These are phyloP conservation scores for Drosophila buzzatii DNA, from an alignment of 2,888 invertebrate genomes.

Conservation along the genomic window DNA sequence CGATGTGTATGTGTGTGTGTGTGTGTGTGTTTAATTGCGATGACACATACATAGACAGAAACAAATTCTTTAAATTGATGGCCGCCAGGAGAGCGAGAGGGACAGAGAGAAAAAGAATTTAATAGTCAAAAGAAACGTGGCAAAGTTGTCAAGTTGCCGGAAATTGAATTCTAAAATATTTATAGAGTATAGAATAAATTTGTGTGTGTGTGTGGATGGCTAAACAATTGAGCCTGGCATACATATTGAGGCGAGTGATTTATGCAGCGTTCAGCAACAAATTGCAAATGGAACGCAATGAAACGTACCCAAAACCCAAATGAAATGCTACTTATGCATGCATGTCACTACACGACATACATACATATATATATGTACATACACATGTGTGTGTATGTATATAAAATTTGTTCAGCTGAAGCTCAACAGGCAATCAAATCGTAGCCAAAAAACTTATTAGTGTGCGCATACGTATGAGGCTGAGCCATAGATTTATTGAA, in stretches of 20 bases:
- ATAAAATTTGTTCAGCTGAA: slow-evolving; percentile 28
- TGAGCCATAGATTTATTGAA: slow-evolving; percentile 77
- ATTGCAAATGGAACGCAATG: slow-evolving; percentile 65
- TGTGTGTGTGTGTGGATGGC: slow-evolving; percentile 10
- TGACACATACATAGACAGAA: slow-evolving; percentile 19
- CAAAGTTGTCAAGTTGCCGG: slow-evolving; percentile 61
- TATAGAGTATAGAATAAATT: slow-evolving; percentile 37
- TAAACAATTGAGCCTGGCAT: slow-evolving; percentile 44
- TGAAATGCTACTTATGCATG: slow-evolving; percentile 70
- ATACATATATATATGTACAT: neutral
- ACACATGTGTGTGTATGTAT: neutral
- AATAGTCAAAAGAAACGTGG: slow-evolving; percentile 40
- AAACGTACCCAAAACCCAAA: slow-evolving; percentile 27
- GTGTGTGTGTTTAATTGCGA: slow-evolving; percentile 62
- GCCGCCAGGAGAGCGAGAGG: neutral
- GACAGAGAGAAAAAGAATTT: slow-evolving; percentile 6
- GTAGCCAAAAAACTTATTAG: slow-evolving; percentile 57
- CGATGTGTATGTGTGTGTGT: slow-evolving; percentile 28
- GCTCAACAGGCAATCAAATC: slow-evolving; percentile 56
- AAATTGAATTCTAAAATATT: slow-evolving; percentile 78
- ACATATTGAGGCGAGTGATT: slow-evolving; percentile 61
- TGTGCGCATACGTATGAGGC: slow-evolving; percentile 45
- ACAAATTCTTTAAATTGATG: slow-evolving; percentile 55
- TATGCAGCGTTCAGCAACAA: slow-evolving; percentile 62
- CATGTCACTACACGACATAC: slow-evolving; percentile 31